phyloP scores from a whole-genome alignment of 2,888 invertebrate species.

The Philonicus albiceps region DNA sequence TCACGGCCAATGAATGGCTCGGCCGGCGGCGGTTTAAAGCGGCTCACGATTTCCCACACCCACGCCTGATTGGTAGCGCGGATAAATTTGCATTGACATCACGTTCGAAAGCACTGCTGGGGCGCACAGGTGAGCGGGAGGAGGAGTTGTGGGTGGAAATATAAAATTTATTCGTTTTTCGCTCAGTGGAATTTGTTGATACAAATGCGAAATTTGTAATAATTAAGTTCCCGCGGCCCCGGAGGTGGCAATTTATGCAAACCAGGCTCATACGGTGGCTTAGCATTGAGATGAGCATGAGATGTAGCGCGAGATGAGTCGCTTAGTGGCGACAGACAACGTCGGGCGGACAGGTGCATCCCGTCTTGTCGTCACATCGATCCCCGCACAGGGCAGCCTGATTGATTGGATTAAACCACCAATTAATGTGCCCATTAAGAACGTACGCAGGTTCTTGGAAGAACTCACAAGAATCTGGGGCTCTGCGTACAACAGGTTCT shows the following conservation, averaged over 20 bases:
- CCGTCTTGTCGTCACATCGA: not conserved
- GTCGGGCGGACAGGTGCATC: conserved; percentile 9
- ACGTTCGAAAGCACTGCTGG: conserved; percentile 13
- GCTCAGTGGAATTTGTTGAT: conserved; percentile 17
- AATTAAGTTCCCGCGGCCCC: conserved; percentile 20
- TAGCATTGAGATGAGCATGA: not conserved
- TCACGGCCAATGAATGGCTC: conserved; percentile 9
- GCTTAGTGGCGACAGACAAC: not conserved
- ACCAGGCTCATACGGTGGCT: not conserved
- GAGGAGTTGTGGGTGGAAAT: conserved; percentile 25
- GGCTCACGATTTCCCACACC: conserved; percentile 41
- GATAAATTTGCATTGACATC: conserved; percentile 41
- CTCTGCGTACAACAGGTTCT: conserved; percentile 43
- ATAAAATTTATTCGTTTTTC: conserved; percentile 19
- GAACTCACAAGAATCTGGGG: conserved; percentile 9
- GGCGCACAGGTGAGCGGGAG: not conserved
- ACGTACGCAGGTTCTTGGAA: conserved; percentile 7
- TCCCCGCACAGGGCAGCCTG: not conserved
- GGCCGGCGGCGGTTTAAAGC: conserved; percentile 6
- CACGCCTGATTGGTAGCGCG: conserved; percentile 29
- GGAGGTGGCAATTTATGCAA: conserved; percentile 23
- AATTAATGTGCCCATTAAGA: conserved; percentile 46
- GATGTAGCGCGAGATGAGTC: not conserved
- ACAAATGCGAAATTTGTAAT: conserved; percentile 39
- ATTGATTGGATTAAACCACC: conserved; percentile 48